Evolutionary conservation across 2,888 invertebrate species (phyloP).

Genomic region (Argyresthia albistria): DNA sequence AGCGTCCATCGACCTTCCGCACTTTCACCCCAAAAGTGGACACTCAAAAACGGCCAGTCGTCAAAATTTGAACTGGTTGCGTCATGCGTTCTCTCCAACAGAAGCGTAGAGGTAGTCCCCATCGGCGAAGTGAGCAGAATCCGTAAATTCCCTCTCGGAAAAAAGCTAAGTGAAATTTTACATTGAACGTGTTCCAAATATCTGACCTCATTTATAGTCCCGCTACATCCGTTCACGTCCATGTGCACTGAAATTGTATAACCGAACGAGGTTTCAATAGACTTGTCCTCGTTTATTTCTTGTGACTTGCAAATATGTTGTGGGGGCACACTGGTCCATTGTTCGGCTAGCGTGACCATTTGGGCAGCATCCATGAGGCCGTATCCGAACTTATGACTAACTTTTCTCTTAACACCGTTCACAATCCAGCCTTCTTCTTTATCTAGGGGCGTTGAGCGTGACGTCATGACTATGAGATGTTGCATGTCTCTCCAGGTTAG

Average conservation of each 20-base stretch:
- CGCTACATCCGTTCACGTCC: slow-evolving; percentile 92
- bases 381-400: slow-evolving; percentile 98
- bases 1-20: slow-evolving; percentile 91
- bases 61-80: slow-evolving; percentile 94
- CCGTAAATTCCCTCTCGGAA: slow-evolving; percentile 93
- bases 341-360: slow-evolving; percentile 92
- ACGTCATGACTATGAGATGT: slow-evolving; percentile 93
- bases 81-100: slow-evolving; percentile 94
- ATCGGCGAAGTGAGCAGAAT: slow-evolving; percentile 92
- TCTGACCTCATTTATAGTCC: slow-evolving; percentile 88
- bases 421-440: slow-evolving; percentile 94
- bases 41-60: slow-evolving; percentile 98
- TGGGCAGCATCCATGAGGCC: slow-evolving; percentile 98
- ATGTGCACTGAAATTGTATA: slow-evolving; percentile 86
- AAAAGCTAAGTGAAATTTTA: slow-evolving; percentile 91
- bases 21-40: slow-evolving; percentile 98
- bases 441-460: slow-evolving; percentile 88
- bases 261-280: slow-evolving; percentile 83
- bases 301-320: slow-evolving; percentile 97
- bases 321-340: slow-evolving; percentile 94
- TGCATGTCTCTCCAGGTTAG: slow-evolving; percentile 99
- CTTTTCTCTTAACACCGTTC: slow-evolving; percentile 94
- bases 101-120: slow-evolving; percentile 92
- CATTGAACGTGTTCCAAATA: slow-evolving; percentile 98
- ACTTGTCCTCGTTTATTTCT: slow-evolving; percentile 87